Evolutionary conservation across 2,113 vertebrate genomes (phyloP), one percentile per base, ranked within the genome.

Genomic region (Stigmatopora argus): DNA sequence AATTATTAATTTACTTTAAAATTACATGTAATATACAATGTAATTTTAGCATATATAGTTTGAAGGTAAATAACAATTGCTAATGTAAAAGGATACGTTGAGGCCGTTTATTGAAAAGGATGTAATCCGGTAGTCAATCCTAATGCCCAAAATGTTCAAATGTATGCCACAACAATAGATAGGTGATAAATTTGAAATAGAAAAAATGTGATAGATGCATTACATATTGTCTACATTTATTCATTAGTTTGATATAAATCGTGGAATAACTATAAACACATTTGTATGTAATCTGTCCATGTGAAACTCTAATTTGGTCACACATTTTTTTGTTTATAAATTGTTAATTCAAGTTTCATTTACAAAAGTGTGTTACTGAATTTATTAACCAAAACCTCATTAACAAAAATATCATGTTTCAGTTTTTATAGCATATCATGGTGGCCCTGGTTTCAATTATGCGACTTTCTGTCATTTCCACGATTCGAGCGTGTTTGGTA

Each of bases 381-480:
- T 64, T 14, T 19, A 15, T 31, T 4, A 7, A 11, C 3, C 23
- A 53, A 62, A 53, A 41, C 46, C 15, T 41, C 64, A n/a, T 66
- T 8, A 9, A 63, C 26, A 1, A 61, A 58, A 34, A 44, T 65
- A 64, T 19, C 23, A 21, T 60, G 26, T 68, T 18, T 53, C 59
- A 4, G 59, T 61, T 64, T 65, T 62, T 55, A 77, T 63, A 53
- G 51, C 11, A 52, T 65, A 41, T 41, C 26, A 14, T 7, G 34
- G 63, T n/a, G 46, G 51, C 2, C 57, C 0, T 56, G 61, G 34
- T 60, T 75, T 61, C 18, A 46, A 23, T 60, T 78, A 58, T 72
- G 70, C 79, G 80, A 58, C 65, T 67, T 71, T 53, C 23, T 66
- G 44, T 85, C 69, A 75, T 18, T 82, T 85, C 66, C 34, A 64